Base-by-base conservation (phyloP, 2,888 invertebrate species). In the Drosophila affinis region DNA sequence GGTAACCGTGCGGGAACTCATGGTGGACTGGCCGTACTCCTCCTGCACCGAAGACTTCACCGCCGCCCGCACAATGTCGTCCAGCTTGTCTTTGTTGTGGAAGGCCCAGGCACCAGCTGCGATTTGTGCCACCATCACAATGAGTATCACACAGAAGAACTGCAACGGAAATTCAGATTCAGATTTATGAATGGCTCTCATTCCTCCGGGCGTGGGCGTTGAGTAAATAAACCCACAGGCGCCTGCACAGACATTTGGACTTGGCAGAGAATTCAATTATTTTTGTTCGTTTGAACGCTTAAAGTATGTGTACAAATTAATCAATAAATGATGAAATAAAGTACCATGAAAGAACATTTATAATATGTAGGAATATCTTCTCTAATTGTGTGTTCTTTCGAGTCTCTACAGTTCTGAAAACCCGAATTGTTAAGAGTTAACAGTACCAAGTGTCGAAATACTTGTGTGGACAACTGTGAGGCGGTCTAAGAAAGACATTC, bases 71-170 rank as follows among this genome's bases (percentile, higher is more conserved):
- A 96, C 94, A 82, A 95, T 93, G 57, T 94, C 93, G 89, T 95
- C 94, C 64, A 96, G 92, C 83, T 94, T 93, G 63, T 95, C 94
- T 79, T 94, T 94, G 88, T 96, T 95, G 74, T 94, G 94, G 89
- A 95, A 95, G 49, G 95, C 95, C 95, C 96, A 96, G 81, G 95
- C 94, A 52, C 95, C 96, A 62, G 95, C 95, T 4, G 96, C 95
- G 53, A 97, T 94, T 92, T 97, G 95, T 17, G 95, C 95, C 63
- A 95, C 95, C 90, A 97, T 94, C 69, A 96, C 95, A 69, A 97
- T 93, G 82, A 97, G 93, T 70, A 97, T 93, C 75, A 95, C 93
- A 83, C 95, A 94, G 92, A 97, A 96, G 93, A 96, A 97, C 95
- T 96, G 72, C 55, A 80, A 79, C 47, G 70, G 46, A 49, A 61